Base-by-base conservation (phyloP, 2,797 vertebrate genomes). In the Rousettus madagascariensis region DNA sequence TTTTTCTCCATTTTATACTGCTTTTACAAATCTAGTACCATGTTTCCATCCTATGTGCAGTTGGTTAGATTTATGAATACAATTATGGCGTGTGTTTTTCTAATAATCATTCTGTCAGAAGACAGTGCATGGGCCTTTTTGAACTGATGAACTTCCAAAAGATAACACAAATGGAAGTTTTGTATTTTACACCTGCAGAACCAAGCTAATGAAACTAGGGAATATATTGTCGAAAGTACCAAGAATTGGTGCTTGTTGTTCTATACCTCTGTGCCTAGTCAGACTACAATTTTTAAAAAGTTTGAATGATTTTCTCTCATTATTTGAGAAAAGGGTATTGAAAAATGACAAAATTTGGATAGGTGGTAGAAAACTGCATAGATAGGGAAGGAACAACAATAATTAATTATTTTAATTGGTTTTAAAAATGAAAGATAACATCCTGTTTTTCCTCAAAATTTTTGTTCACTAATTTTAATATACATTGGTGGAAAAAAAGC, bases 21-120 rank as follows among this genome's bases (percentile, higher is more conserved):
- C 11, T 93, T 96, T 98, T 94, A 97, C 57, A 89, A 95, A 97
- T 92, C 77, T 84, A 89, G 43, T 33, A 20, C 89, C 38, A 57
- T 12, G 65, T 3, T 80, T 95, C 71, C 91, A 72, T 77, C 86
- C 11, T 0, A 19, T 55, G 28, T 77, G 93, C 53, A 96, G 92
- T 63, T 96, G 49, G 68, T 46, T 96, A 95, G 69, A 96, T 94
- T 94, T 94, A 79, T 91, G 77, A 97, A 95, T 3, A 5, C 28
- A 92, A 96, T 41, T 65, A 94, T n/a, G 95, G 92, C 88, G 83
- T 30, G 36, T 87, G 74, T 95, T 97, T 75, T n/a, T 77, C 59
- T 91, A 95, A 84, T 80, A 77, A 96, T 94, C 85, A 90, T 8
- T 80, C 75, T 97, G 83, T 69, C 88, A 95, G 79, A 96, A 38